These are phyloP conservation scores for Brachionus koreanus DNA, from an alignment of 1,140 invertebrate species.

Conservation along the genomic window DNA sequence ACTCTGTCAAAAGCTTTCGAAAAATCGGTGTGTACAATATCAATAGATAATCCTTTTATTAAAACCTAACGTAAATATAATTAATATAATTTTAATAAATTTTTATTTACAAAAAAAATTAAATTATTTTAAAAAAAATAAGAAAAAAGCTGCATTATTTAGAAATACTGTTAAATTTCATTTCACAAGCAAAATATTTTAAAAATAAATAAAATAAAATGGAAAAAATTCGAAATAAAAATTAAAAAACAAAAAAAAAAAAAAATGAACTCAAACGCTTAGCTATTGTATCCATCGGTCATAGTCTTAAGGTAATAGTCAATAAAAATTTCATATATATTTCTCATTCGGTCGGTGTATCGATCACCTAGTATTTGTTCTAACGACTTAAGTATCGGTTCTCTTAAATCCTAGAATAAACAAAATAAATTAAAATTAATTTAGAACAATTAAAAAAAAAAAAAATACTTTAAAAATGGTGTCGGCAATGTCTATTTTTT, in stretches of 20 bases:
- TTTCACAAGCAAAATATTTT: not conserved
- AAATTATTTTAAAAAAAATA: not conserved
- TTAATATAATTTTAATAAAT: too few species aligned
- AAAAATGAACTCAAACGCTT: not conserved
- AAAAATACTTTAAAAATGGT: not conserved
- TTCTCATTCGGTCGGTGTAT: conserved; percentile 40
- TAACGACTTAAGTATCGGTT: not conserved
- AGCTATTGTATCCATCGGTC: conserved; percentile 13
- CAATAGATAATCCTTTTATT: too few species aligned
- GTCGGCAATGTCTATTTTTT: not conserved
- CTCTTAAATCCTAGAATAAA: conserved; percentile 2
- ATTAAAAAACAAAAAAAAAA: not conserved
- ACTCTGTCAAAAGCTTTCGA: too few species aligned
- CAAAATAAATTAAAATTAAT: not conserved
- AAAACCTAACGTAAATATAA: too few species aligned
- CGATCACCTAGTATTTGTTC: conserved; percentile 43
- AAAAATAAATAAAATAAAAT: not conserved
- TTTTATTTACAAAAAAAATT: not conserved
- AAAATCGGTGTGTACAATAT: too few species aligned
- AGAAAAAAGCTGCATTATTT: not conserved
- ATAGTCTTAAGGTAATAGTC: conserved; percentile 35
- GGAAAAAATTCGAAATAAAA: not conserved
- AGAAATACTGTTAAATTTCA: not conserved
- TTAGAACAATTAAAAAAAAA: not conserved
- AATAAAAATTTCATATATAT: conserved; percentile 44